Evolutionary conservation across 2,888 invertebrate species (phyloP).

Genomic region (Calliscelio sp.): DNA sequence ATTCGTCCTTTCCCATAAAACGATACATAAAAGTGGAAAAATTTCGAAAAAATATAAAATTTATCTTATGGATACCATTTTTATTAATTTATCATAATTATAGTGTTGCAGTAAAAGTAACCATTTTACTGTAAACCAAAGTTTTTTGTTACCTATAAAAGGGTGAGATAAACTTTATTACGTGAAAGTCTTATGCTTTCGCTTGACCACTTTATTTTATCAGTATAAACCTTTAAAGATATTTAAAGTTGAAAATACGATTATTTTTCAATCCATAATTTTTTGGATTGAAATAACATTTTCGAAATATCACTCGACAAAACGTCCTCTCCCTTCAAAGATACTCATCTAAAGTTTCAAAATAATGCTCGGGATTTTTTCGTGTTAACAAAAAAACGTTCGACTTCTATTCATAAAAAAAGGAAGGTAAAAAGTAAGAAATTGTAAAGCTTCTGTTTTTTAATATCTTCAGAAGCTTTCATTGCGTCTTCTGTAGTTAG

Average conservation of each 20-base stretch:
- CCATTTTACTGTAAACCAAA: background rate
- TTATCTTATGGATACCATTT: too few relatives aligned
- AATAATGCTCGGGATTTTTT: too few relatives aligned
- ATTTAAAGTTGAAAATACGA: slow-evolving; percentile 1
- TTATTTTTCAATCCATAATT: background rate
- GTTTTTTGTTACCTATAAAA: background rate
- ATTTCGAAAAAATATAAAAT: too few relatives aligned
- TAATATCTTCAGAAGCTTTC: slow-evolving; percentile 24
- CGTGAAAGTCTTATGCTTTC: background rate
- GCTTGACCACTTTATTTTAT: background rate
- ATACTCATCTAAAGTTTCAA: too few relatives aligned
- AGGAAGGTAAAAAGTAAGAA: background rate
- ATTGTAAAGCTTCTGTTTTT: slow-evolving; percentile 15
- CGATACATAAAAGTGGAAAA: too few relatives aligned
- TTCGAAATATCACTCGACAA: background rate
- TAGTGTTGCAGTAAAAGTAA: too few relatives aligned
- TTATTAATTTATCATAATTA: too few relatives aligned
- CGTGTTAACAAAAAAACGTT: too few relatives aligned
- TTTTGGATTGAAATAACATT: background rate
- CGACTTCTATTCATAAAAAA: too few relatives aligned
- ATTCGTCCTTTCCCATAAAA: too few relatives aligned
- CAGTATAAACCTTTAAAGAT: background rate
- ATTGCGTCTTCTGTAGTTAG: slow-evolving; percentile 20
- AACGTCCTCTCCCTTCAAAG: too few relatives aligned
- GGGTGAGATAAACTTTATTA: slow-evolving; percentile 2